Evolutionary conservation across 2,888 invertebrate species (phyloP), one percentile per base, ranked within the genome.

Genomic region (Holacanthella duospinosa): DNA sequence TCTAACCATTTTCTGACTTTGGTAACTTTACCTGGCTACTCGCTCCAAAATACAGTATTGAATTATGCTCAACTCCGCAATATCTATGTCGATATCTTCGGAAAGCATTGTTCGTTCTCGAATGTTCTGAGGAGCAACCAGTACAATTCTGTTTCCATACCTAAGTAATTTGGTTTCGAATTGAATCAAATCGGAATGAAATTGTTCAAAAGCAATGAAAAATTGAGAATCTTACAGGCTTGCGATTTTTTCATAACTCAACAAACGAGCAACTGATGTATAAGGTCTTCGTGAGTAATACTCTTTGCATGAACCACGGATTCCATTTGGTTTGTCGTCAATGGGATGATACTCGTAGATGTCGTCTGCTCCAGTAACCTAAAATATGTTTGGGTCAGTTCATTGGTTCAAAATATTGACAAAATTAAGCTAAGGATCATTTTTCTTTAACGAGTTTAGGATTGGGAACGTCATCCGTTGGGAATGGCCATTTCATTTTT

Each of bases 1-100:
- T n/a, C n/a, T n/a, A n/a, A n/a, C n/a, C n/a, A n/a, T n/a, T n/a
- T n/a, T n/a, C n/a, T n/a, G n/a, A n/a, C n/a, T n/a, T 59, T 26
- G 19, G 29, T 27, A 43, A 4, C n/a, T 61, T n/a, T 2, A 67
- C 66, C 88, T 81, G 1, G 86, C 90, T 43, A 90, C 84, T 72
- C 85, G 78, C 77, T 90, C 91, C 64, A 89, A 77, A 43, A 89
- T 78, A 71, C 86, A 84, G 74, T 86, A 90, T 64, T 84, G 84
- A n/a, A 80, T 75, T 3, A 79, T 72, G 2, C 78, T 78, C 16
- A 86, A 71, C 43, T 82, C 81, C 1, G 80, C 74, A 9, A 77
- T 75, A 1, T 81, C 76, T 64, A 81, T 76, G 1, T 78, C 77
- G 9, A 73, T 75, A 64, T 74, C 73, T n/a, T 43, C 43, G 72